phyloP scores from a whole-genome alignment of 2,888 invertebrate species.

The Pyrocoelia pectoralis region DNA sequence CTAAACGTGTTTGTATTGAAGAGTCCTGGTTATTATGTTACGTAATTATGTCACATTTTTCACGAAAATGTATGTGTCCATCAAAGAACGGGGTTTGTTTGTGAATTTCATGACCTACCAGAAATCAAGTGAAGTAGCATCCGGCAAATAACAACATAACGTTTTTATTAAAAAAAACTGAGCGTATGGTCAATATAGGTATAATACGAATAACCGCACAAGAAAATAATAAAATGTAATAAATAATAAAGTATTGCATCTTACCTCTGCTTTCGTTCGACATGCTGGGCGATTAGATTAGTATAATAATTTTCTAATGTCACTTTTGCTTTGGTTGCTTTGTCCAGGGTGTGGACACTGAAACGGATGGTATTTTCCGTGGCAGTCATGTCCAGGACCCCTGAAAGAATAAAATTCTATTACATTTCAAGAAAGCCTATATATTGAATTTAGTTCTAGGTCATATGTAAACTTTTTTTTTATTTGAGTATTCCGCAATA shows the following conservation, averaged over 20 bases:
- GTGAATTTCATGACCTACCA: too few species aligned
- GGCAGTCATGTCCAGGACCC: conserved; percentile 86
- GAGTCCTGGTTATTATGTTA: too few species aligned
- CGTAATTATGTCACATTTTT: too few species aligned
- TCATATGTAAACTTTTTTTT: not conserved
- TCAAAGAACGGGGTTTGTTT: too few species aligned
- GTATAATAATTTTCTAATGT: conserved; percentile 99
- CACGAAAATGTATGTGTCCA: too few species aligned
- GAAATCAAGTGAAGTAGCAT: too few species aligned
- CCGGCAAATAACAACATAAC: too few species aligned
- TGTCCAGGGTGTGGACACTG: conserved; percentile 97
- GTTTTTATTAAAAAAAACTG: too few species aligned
- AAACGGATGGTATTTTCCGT: conserved; percentile 88
- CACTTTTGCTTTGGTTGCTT: conserved; percentile 98
- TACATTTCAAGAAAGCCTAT: not conserved
- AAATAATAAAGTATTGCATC: conserved; percentile 10
- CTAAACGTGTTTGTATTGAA: too few species aligned
- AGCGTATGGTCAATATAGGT: too few species aligned
- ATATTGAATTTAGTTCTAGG: conserved; percentile 7
- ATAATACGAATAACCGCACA: too few species aligned
- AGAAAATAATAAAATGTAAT: not conserved
- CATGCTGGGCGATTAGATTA: conserved; percentile 96
- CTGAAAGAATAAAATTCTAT: conserved; percentile 56
- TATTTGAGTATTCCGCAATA: not conserved
- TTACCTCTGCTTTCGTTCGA: conserved; percentile 94